Evolutionary conservation across 2,113 vertebrate genomes (phyloP).

Genomic region (Capreolus pygargus): DNA sequence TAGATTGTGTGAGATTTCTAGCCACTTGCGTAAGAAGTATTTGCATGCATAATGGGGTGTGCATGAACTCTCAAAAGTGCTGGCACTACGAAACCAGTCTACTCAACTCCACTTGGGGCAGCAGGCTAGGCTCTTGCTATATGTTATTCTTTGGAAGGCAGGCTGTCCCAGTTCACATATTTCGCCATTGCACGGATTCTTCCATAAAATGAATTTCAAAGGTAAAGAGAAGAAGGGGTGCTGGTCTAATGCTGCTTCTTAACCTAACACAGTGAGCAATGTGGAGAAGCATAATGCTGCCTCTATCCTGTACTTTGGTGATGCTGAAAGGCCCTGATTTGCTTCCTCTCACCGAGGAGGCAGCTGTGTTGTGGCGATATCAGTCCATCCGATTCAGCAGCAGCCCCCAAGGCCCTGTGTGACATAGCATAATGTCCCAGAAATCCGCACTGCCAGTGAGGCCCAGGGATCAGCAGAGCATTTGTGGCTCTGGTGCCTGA

Average conservation of each 20-base stretch:
- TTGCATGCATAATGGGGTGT: not conserved
- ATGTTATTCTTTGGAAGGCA: not conserved
- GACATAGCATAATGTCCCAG: conserved; percentile 30
- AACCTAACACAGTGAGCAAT: not conserved
- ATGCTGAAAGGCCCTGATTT: conserved; percentile 36
- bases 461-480: not conserved
- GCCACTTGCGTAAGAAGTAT: not conserved
- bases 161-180: accelerated
- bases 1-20: not conserved
- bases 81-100: not conserved
- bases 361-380: conserved; percentile 18
- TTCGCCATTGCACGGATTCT: not conserved
- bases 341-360: conserved; percentile 30
- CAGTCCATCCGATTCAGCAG: not conserved
- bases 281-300: conserved; percentile 59
- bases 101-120: accelerated
- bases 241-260: not conserved
- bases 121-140: not conserved
- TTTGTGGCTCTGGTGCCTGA: not conserved
- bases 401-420: not conserved
- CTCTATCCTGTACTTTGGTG: conserved; percentile 56
- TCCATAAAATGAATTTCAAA: not conserved
- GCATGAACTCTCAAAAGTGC: accelerated
- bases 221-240: not conserved
- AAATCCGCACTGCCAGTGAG: not conserved